Percentiles rank a stretch among this genome's conserved stretches.
Conservation (phyloP, 2,797 vertebrate genomes). For the Acanthopagrus latus region DNA sequence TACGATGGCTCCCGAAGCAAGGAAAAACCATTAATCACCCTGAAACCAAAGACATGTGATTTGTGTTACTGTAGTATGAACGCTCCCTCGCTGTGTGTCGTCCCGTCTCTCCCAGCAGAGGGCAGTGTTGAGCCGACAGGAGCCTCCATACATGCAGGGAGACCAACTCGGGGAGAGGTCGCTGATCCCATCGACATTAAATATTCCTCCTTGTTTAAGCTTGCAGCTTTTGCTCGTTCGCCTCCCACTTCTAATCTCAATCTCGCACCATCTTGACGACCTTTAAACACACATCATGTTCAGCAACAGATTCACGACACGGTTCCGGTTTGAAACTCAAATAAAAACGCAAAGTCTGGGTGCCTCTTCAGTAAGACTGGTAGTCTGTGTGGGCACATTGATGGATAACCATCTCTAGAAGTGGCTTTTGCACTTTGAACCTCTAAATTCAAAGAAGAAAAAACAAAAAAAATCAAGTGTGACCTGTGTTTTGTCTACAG, state of each 20-base stretch:
- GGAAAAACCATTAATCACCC: not conserved
- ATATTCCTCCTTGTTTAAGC: slow-evolving; percentile 19
- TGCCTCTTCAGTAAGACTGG: slow-evolving; percentile 2
- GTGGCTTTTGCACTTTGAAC: no score
- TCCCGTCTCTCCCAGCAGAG: slow-evolving; percentile 54
- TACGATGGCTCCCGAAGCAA: not conserved
- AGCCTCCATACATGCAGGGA: not conserved
- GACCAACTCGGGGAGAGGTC: slow-evolving; percentile 51
- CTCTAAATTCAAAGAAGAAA: slow-evolving; percentile 9
- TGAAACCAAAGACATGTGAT: slow-evolving; percentile 5
- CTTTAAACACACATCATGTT: slow-evolving; percentile 1
- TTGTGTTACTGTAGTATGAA: not conserved
- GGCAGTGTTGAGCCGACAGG: slow-evolving; percentile 47
- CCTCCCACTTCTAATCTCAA: slow-evolving; percentile 7
- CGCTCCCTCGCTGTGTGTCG: slow-evolving; percentile 1
- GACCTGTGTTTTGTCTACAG: slow-evolving; percentile 17
- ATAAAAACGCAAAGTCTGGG: slow-evolving; percentile 12
- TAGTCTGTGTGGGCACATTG: slow-evolving; percentile 1
- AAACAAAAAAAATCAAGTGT: not conserved
- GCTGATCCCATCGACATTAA: slow-evolving; percentile 29
- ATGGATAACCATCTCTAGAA: not conserved
- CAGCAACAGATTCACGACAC: slow-evolving; percentile 11
- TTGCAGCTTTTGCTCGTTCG: slow-evolving; percentile 20
- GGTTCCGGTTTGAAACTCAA: not conserved
- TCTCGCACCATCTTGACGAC: slow-evolving; percentile 2